Conservation (phyloP, 2,888 invertebrate species). For the Sussaba pulchella region DNA sequence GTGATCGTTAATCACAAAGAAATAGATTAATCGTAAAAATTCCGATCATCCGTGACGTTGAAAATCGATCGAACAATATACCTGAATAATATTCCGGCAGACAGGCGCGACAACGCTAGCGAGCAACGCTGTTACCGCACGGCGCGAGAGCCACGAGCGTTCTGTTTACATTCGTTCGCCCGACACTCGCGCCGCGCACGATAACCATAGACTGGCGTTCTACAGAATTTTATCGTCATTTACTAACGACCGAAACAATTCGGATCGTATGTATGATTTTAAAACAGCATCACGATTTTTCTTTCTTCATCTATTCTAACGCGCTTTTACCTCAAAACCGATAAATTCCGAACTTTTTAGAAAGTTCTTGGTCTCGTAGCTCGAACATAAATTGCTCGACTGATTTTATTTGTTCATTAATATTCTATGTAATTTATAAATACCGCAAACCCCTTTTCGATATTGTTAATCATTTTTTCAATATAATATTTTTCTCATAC, state of each 20-base stretch:
- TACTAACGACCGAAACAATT: not conserved
- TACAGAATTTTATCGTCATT: not conserved
- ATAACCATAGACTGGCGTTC: not conserved
- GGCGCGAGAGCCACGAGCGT: not conserved
- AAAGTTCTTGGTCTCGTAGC: too few species aligned
- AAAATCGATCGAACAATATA: not conserved
- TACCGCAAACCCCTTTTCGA: too few species aligned
- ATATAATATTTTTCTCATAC: too few species aligned
- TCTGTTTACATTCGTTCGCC: not conserved
- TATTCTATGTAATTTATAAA: too few species aligned
- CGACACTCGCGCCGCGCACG: not conserved
- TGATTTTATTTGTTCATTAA: too few species aligned
- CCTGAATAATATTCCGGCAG: not conserved
- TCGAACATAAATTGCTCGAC: too few species aligned
- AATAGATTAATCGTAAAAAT: not conserved
- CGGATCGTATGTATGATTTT: too few species aligned
- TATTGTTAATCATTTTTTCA: too few species aligned
- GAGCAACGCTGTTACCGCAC: not conserved
- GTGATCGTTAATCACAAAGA: not conserved
- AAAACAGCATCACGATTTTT: too few species aligned
- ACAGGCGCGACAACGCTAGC: not conserved
- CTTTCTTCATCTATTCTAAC: too few species aligned
- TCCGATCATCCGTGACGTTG: not conserved
- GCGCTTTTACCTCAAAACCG: too few species aligned
- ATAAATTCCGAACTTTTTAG: too few species aligned